A percentile compares a stretch with the other conserved stretches of the same genome.
These are phyloP conservation scores for Leptinotarsa defecta DNA, from an alignment of 1,140 invertebrate genomes.

Conservation along the genomic window DNA sequence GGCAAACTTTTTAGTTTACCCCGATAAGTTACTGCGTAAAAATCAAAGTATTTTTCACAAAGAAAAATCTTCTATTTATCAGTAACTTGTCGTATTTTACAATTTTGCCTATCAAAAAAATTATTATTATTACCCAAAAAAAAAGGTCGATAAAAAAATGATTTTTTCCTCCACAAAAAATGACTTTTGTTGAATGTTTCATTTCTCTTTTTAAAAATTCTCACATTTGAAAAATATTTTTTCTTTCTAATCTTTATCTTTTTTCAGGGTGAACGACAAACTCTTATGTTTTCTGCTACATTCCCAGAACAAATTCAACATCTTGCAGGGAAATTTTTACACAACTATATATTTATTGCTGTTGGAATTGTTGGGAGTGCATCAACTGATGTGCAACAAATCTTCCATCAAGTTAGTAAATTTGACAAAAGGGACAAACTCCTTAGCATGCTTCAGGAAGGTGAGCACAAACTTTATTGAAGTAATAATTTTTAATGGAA, in stretches of 20 bases:
- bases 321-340: slow-evolving; percentile 74
- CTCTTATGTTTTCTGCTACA: slow-evolving; percentile 92
- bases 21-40: no score
- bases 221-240: neutral
- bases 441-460: slow-evolving; percentile 68
- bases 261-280: slow-evolving; percentile 70
- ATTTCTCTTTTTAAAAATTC: no score
- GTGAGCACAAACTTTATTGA: slow-evolving; percentile 48
- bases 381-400: slow-evolving; percentile 86
- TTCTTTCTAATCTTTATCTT: neutral
- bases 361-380: slow-evolving; percentile 90
- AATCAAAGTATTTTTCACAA: no score
- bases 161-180: no score
- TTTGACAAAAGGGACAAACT: slow-evolving; percentile 78
- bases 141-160: no score
- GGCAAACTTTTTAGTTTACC: no score
- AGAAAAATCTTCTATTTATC: no score
- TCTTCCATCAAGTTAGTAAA: slow-evolving; percentile 74
- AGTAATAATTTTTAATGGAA: no score
- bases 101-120: no score
- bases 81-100: no score
- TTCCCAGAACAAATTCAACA: slow-evolving; percentile 84
- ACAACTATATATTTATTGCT: slow-evolving; percentile 82
- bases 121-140: no score
- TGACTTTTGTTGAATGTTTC: no score